A percentile compares a stretch with the other conserved stretches of the same genome.
These are phyloP conservation scores for Pinctada fucata DNA, from an alignment of 2,888 invertebrate species.

Conservation along the genomic window DNA sequence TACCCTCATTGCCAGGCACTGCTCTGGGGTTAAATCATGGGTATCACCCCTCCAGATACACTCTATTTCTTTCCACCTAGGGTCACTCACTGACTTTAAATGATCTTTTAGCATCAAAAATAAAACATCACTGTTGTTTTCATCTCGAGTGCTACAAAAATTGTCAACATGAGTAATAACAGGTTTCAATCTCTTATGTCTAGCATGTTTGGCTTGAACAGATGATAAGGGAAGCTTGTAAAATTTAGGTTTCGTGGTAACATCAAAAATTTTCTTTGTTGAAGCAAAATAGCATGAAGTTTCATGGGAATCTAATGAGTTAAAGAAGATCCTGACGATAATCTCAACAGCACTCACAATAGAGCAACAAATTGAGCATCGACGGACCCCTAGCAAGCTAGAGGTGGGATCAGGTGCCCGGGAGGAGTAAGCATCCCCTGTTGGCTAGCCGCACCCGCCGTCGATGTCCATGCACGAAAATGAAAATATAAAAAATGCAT, in stretches of 20 bases:
- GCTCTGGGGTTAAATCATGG: constrained; percentile 2
- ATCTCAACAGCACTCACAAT: too few relatives aligned
- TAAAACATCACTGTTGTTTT: constrained; percentile 14
- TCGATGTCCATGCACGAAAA: too few relatives aligned
- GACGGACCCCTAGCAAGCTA: too few relatives aligned
- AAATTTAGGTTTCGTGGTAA: constrained; percentile 1
- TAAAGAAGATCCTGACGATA: too few relatives aligned
- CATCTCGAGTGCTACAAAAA: background rate
- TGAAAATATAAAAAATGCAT: too few relatives aligned
- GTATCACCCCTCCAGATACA: background rate
- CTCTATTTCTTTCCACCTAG: constrained; percentile 9
- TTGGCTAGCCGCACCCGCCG: too few relatives aligned
- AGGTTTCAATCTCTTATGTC: constrained; percentile 8
- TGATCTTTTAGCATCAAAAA: constrained; percentile 4
- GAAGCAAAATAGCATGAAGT: background rate
- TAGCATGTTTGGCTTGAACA: constrained; percentile 5
- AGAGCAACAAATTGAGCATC: too few relatives aligned
- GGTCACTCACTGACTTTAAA: background rate
- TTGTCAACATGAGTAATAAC: background rate
- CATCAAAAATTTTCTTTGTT: background rate
- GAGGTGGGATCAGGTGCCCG: too few relatives aligned
- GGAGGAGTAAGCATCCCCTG: too few relatives aligned
- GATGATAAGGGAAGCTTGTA: background rate
- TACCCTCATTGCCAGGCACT: constrained; percentile 13
- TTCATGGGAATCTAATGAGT: background rate